Evolutionary conservation across 2,888 invertebrate genomes (phyloP).

Genomic region (Caenorhabditis panamensis): DNA sequence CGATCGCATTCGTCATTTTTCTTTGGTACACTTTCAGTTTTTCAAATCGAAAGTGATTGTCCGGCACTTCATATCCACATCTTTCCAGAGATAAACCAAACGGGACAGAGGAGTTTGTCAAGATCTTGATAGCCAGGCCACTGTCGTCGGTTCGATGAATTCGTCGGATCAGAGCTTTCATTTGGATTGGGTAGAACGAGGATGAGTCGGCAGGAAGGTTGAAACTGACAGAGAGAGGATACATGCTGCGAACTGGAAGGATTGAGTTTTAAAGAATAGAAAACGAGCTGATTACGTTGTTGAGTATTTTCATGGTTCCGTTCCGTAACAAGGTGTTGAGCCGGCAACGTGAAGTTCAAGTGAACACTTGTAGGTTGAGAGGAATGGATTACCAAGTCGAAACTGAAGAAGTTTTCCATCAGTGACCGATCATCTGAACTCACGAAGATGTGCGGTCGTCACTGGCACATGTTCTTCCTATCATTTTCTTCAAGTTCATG

Average conservation of each 20-base stretch:
- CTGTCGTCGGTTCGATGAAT: not conserved
- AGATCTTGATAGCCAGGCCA: not conserved
- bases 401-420: conserved; percentile 4
- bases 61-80: conserved; percentile 13
- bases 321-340: not conserved
- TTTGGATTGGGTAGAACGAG: conserved; percentile 21
- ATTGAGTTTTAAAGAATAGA: not conserved
- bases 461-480: conserved; percentile 10
- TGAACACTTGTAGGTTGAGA: not conserved
- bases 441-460: conserved; percentile 23
- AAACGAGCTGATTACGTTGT: not conserved
- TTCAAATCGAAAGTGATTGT: not conserved
- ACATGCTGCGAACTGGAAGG: conserved; percentile 32
- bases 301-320: not conserved
- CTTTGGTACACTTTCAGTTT: not conserved
- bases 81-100: not conserved
- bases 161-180: conserved; percentile 4
- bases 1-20: not conserved
- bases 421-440: conserved; percentile 1
- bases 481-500: conserved; percentile 8
- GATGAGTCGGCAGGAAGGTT: conserved; percentile 3
- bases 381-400: conserved; percentile 30
- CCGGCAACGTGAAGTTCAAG: not conserved
- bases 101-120: not conserved
- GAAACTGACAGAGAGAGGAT: not conserved